phyloP scores from a whole-genome alignment of 2,888 invertebrate species.

The Apodemia hepburni region DNA sequence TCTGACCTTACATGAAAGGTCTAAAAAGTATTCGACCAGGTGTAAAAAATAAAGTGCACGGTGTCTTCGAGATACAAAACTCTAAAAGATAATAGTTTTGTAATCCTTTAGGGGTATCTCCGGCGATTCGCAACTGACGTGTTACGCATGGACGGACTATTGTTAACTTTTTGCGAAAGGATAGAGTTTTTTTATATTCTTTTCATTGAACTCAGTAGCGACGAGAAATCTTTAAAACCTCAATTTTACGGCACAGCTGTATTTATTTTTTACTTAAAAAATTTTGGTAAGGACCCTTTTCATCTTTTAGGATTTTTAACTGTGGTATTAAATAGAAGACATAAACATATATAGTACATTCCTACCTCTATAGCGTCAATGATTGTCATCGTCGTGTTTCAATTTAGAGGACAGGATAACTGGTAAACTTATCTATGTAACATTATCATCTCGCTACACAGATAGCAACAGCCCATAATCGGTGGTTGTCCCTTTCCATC shows the following conservation, averaged over 20 bases:
- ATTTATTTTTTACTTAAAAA: neutral
- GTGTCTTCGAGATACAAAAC: slow-evolving; percentile 31
- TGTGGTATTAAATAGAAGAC: no score
- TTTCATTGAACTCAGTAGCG: neutral
- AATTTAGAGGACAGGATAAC: no score
- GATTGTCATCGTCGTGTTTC: no score
- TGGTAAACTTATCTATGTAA: no score
- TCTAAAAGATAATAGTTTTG: slow-evolving; percentile 40
- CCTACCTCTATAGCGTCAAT: no score
- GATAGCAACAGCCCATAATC: no score
- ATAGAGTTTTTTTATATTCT: slow-evolving; percentile 7
- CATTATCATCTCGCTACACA: no score
- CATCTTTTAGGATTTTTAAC: no score
- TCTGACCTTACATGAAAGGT: slow-evolving; percentile 50
- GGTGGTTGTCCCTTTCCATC: no score
- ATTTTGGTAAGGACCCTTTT: neutral
- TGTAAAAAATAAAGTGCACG: slow-evolving; percentile 43
- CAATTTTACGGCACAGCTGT: slow-evolving; percentile 6
- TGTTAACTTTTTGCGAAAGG: slow-evolving; percentile 34
- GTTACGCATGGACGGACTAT: slow-evolving; percentile 57
- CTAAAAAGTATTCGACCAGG: slow-evolving; percentile 65
- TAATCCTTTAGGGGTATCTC: slow-evolving; percentile 47
- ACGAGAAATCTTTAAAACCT: neutral
- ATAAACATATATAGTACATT: no score
- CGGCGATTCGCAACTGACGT: slow-evolving; percentile 49